phyloP scores from a whole-genome alignment of 2,113 vertebrate species.

The Oreochromis tanganicae region DNA sequence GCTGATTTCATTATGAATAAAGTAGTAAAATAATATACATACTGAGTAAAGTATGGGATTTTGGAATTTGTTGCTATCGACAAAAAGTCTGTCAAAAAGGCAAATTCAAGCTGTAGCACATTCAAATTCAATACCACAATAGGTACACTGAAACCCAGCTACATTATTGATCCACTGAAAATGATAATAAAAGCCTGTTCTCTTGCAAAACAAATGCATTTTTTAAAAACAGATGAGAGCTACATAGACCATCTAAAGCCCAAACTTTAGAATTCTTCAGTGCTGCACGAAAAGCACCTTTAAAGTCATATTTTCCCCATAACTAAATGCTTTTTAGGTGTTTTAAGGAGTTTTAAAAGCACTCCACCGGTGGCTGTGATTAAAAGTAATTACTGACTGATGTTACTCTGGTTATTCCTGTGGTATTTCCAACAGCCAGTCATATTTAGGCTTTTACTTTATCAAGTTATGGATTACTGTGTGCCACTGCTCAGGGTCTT shows the following conservation, averaged over 20 bases:
- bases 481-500: background rate
- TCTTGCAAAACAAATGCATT: background rate
- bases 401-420: background rate
- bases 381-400: background rate
- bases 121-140: background rate
- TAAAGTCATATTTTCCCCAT: background rate
- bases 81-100: background rate
- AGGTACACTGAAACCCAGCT: background rate
- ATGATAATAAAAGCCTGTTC: background rate
- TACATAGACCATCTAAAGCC: background rate
- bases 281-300: background rate
- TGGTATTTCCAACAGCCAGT: background rate
- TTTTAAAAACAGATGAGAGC: fast-evolving
- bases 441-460: background rate
- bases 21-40: background rate
- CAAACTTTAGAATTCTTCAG: background rate
- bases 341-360: background rate
- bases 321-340: background rate
- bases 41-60: background rate
- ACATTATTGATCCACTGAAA: background rate
- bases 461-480: background rate
- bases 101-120: background rate
- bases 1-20: background rate
- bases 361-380: background rate
- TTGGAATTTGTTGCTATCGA: fast-evolving